phyloP scores from a whole-genome alignment of 2,888 invertebrate species.

The Melanophora roralis region DNA sequence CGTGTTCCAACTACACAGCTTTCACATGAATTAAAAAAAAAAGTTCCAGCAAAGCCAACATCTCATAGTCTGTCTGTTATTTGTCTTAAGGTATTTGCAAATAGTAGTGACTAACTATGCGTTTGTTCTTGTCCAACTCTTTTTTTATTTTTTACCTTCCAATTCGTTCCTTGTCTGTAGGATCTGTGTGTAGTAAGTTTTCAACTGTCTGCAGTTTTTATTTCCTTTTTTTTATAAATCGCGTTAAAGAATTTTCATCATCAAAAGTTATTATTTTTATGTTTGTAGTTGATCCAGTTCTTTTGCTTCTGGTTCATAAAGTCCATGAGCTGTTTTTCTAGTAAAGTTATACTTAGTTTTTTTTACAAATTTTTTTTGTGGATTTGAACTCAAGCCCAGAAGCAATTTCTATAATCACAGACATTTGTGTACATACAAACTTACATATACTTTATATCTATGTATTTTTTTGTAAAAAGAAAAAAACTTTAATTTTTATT shows the following conservation, averaged over 20 bases:
- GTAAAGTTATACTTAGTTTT: background rate
- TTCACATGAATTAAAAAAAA: background rate
- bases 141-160: constrained; percentile 4
- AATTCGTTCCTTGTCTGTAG: background rate
- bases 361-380: constrained; percentile 17
- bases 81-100: constrained; percentile 8
- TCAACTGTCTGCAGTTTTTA: constrained; percentile 45
- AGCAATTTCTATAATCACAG: constrained; percentile 61
- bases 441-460: no score
- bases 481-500: constrained; percentile 49
- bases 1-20: constrained; percentile 18
- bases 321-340: constrained; percentile 22
- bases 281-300: constrained; percentile 56
- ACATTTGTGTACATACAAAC: constrained; percentile 61
- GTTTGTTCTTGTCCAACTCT: constrained; percentile 13
- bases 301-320: constrained; percentile 51
- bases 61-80: constrained; percentile 8
- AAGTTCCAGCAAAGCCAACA: constrained; percentile 38
- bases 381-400: constrained; percentile 56
- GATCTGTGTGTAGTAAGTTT: constrained; percentile 43
- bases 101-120: constrained; percentile 31
- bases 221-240: constrained; percentile 50
- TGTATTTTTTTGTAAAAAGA: constrained; percentile 9
- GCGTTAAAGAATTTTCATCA: constrained; percentile 61
- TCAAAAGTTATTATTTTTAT: constrained; percentile 55